Percentiles rank a stretch among this genome's conserved stretches.
Conservation (phyloP, 2,113 vertebrate species). For the Ageneiosus marmoratus region DNA sequence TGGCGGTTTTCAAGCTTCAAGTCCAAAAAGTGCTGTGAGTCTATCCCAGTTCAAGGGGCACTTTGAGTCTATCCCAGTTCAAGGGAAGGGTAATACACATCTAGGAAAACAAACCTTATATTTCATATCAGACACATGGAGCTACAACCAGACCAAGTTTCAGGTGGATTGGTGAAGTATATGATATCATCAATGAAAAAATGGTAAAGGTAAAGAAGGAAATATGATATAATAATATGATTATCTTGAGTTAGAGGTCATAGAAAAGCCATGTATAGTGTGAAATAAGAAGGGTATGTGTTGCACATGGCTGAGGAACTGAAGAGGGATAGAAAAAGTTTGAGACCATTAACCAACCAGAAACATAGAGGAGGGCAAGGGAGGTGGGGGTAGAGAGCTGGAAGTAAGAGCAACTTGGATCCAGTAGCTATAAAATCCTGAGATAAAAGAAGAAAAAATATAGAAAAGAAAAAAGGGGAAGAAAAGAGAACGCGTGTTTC, state of each 20-base stretch:
- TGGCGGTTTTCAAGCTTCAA: too few relatives aligned
- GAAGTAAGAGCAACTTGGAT: constrained; percentile 11
- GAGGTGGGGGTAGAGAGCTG: constrained; percentile 19
- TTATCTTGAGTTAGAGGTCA: not conserved
- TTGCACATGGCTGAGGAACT: constrained; percentile 16
- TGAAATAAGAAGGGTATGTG: constrained; percentile 10
- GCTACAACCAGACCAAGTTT: too few relatives aligned
- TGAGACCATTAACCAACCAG: constrained; percentile 40
- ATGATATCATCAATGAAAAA: too few relatives aligned
- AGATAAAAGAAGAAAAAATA: not conserved
- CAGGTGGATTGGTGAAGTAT: too few relatives aligned
- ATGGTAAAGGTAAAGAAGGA: not conserved
- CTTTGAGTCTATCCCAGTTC: too few relatives aligned
- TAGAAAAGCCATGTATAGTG: constrained; percentile 9
- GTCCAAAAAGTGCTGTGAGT: too few relatives aligned
- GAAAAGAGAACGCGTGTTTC: constrained; percentile 13
- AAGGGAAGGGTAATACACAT: too few relatives aligned
- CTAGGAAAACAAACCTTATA: too few relatives aligned
- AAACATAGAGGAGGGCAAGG: not conserved
- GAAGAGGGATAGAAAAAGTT: constrained; percentile 36
- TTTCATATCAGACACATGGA: too few relatives aligned
- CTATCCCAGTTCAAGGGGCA: too few relatives aligned
- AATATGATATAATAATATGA: too few relatives aligned
- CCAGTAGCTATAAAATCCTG: not conserved
- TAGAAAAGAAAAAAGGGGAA: not conserved